Base-by-base conservation (phyloP, 2,888 invertebrate species). In the Colostygia pectinataria region DNA sequence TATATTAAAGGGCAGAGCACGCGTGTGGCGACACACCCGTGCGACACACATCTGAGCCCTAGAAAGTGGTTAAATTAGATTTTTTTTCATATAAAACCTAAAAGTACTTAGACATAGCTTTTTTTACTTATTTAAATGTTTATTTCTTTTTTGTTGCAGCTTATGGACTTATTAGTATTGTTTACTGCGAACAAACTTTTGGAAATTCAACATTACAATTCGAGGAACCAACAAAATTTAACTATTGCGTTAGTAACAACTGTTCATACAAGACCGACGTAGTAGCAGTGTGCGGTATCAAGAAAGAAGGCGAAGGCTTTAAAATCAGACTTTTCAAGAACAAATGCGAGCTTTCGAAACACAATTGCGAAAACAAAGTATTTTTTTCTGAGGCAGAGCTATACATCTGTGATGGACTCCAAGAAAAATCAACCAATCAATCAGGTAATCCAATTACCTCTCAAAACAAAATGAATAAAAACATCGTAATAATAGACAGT, bases 401-500 rank as follows among this genome's bases (percentile, higher is more conserved):
- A 4, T 69, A 71, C 34, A 67, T 83, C 25, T 89, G 88, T 49
- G 58, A 71, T 24, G 57, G 54, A 0, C 18, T 66, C n/a, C n/a
- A n/a, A n/a, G 1, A 45, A 55, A 40, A 10, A 57, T 14, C n/a
- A 51, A 13, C 54, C 18, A 18, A 4, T 23, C 36, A 14, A 29
- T 9, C 10, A 10, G 3, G 0, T 2, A 6, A 57, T 6, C 4
- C n/a, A 28, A 34, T n/a, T 0, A 49, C 47, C 10, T 46, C 32
- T 5, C 31, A 25, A 2, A 23, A 6, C 1, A 12, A 12, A 29
- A 37, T 33, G 5, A 46, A 42, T 10, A 68, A 69, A n/a, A 68
- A 65, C n/a, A 5, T 85, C 1, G 39, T 88, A 1, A 61, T 88
- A 0, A 61, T 87, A 0, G 71, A 80, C 25, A 72, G 68, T 6